Base-by-base conservation (phyloP, 2,888 invertebrate species). In the Smittia aterrima region DNA sequence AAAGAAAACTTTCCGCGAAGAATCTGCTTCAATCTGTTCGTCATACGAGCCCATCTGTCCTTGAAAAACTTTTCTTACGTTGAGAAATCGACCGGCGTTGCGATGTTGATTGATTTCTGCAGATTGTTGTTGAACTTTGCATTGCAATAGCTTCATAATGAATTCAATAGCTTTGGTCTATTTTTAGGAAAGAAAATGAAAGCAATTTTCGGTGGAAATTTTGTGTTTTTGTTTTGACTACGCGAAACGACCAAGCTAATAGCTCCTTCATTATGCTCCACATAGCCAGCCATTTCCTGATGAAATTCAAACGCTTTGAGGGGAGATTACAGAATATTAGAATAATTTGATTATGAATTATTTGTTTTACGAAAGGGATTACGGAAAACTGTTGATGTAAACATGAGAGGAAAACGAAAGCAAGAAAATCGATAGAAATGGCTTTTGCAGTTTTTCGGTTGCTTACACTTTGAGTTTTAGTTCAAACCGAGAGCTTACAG, bases 311-410 rank as follows among this genome's bases (percentile, higher is more conserved):
- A 47, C 47, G 9, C 22, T 58, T 58, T 11, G 58, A 58, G 18
- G 3, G 58, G 7, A 47, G 47, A 13, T 47, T 47, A 47, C 47
- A 6, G 22, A 58, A 58, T 18, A 58, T 58, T 58, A 58, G 18
- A 58, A 13, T 58, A 58, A 58, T 58, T 58, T 58, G 20, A 58
- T 58, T 58, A 58, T 58, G 22, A 58, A 58, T 58, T 58, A 58
- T 58, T 58, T 58, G 22, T 13, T 58, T 58, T 58, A 58, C 22
- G 22, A 22, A 18, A 22, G 18, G 58, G 58, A 58, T 58, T 58
- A 58, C 18, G 58, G 58, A 20, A 58, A 58, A 58, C 58, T 58
- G 58, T 58, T 58, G 58, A 58, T 58, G 58, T 58, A 58, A 58
- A 58, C 58, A 58, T 58, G 58, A 22, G n/a, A 58, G 3, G n/a